Percentiles rank a stretch among this genome's conserved stretches.
Conservation (phyloP, 2,888 invertebrate genomes). For the Mayetiola destructor region DNA sequence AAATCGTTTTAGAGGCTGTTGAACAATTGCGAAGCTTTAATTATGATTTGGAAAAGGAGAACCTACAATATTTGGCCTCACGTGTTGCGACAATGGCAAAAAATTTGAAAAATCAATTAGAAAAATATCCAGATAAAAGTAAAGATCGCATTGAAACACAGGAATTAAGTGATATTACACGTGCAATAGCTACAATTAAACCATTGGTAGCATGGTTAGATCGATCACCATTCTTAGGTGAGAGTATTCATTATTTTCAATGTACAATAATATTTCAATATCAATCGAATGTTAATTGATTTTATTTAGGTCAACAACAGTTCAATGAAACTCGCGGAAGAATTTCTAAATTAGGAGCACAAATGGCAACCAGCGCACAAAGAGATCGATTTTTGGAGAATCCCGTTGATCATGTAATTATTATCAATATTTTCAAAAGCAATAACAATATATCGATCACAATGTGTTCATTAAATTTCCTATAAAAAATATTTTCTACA, state of each 20-base stretch:
- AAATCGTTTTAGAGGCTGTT: constrained; percentile 81
- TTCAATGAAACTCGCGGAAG: constrained; percentile 56
- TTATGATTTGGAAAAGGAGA: constrained; percentile 81
- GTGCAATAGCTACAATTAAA: constrained; percentile 70
- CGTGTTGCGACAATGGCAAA: constrained; percentile 72
- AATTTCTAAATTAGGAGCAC: constrained; percentile 62
- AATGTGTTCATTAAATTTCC: not conserved
- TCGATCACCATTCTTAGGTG: constrained; percentile 37
- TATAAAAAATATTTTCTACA: not conserved
- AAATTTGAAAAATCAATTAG: constrained; percentile 56
- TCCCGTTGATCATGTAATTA: constrained; percentile 56
- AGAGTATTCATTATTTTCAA: constrained; percentile 17
- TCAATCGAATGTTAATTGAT: constrained; percentile 9
- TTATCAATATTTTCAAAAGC: not conserved
- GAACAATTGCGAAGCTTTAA: constrained; percentile 82
- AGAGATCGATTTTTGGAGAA: constrained; percentile 78
- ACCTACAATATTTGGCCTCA: constrained; percentile 75
- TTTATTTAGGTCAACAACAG: constrained; percentile 40
- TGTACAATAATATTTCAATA: not conserved
- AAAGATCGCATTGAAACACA: constrained; percentile 65
- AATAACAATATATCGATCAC: not conserved
- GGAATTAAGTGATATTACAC: constrained; percentile 72
- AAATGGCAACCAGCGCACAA: constrained; percentile 82
- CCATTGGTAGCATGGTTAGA: constrained; percentile 85
- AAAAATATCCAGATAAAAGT: constrained; percentile 39